Percentiles rank a stretch among this genome's conserved stretches.
Evolutionary conservation across 1,140 invertebrate genomes (phyloP).

Genomic region (Drosophila nasuta): DNA sequence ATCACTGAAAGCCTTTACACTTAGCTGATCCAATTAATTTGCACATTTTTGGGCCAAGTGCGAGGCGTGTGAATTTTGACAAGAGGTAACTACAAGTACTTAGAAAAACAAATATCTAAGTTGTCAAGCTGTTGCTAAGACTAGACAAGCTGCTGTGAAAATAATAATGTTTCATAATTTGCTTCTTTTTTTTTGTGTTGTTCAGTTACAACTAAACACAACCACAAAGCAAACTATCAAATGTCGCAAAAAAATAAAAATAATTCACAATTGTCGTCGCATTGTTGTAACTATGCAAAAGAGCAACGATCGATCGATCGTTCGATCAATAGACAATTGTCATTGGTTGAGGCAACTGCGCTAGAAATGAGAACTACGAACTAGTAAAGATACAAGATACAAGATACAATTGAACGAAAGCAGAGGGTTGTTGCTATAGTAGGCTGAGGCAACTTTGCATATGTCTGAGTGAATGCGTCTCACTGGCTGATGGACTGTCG

Average conservation of each 20-base stretch:
- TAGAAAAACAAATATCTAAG: background rate
- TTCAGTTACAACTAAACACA: conserved; percentile 39
- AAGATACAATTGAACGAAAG: conserved; percentile 54
- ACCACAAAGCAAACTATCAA: conserved; percentile 75
- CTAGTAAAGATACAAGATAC: conserved; percentile 44
- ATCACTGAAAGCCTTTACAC: conserved; percentile 77
- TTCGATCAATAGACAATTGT: conserved; percentile 55
- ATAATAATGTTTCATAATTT: conserved; percentile 57
- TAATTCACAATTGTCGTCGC: conserved; percentile 64
- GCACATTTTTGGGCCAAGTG: conserved; percentile 24
- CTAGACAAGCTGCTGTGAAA: conserved; percentile 19
- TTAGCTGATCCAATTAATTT: conserved; percentile 67
- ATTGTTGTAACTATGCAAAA: conserved; percentile 57
- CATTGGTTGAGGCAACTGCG: conserved; percentile 54
- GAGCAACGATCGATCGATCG: conserved; percentile 66
- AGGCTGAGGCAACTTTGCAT: conserved; percentile 1
- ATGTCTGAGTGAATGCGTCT: conserved; percentile 20
- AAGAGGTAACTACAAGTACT: background rate
- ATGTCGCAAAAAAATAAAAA: conserved; percentile 62
- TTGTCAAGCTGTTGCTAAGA: background rate
- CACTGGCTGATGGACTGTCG: conserved; percentile 52
- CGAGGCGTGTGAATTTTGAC: conserved; percentile 53
- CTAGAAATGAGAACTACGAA: conserved; percentile 47
- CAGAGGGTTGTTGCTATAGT: conserved; percentile 50
- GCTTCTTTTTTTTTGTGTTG: conserved; percentile 24